Evolutionary conservation across 2,113 vertebrate genomes (phyloP), one percentile per base, ranked within the genome.

Genomic region (Callorhinus ursinus): DNA sequence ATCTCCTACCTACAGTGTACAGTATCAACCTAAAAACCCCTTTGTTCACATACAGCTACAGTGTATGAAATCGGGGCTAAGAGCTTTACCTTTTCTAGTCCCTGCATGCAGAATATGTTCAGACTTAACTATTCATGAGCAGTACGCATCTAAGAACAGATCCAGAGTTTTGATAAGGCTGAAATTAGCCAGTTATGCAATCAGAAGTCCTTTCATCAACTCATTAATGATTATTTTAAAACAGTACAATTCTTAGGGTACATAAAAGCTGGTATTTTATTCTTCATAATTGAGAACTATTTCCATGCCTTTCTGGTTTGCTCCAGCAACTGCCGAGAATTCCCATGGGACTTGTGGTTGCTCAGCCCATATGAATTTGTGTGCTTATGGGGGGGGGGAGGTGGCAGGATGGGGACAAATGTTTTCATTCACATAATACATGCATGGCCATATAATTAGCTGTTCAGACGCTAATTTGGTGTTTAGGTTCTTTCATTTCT

Each of bases 171-270:
- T 77, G 46, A 93, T 92, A 76, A 89, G n/a, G 36, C 39, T 79
- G 36, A 72, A 84, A 59, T 95, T 69, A 93, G 28, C 65, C 63
- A 81, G 46, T 72, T 95, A 87, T 2, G 33, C 63, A 96, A 24
- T n/a, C 49, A 92, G 69, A 92, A 96, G 63, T 76, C 69, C 13
- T 96, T 95, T 53, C 80, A 92, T 85, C 57, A 95, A 85, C 76
- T 90, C 84, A 51, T 85, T 93, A 90, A 24, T 22, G 71, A 42
- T 93, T 79, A 82, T 88, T 88, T 90, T 90, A 88, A 76, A 88
- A 36, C 11, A 67, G 69, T 31, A 46, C 59, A 82, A 69, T 57
- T 93, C 18, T 18, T 46, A 26, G 63, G 16, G 10, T 61, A 6
- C 16, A 63, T n/a, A 86, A 80, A 95, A 85, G 59, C 39, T 84